Conservation (phyloP, 2,888 invertebrate genomes). For the Apodemia zela region DNA sequence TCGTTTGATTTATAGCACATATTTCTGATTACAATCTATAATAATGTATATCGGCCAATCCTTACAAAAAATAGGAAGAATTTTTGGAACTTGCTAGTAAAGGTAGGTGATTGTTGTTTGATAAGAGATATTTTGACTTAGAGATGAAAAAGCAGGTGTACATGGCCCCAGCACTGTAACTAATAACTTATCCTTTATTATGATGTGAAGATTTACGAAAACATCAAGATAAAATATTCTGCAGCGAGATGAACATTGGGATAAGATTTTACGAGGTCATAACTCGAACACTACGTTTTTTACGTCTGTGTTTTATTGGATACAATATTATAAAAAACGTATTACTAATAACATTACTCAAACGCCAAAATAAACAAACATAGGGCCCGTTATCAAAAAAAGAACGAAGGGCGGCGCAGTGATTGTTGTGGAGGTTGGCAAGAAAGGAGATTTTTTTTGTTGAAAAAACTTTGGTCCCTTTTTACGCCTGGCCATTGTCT, state of each 20-base stretch:
- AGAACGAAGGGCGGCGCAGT: conserved; percentile 37
- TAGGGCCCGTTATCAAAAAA: conserved; percentile 65
- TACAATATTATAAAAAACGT: conserved; percentile 41
- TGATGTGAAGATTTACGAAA: conserved; percentile 15
- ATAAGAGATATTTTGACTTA: conserved; percentile 1
- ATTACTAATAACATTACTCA: conserved; percentile 57
- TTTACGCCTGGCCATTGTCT: conserved; percentile 75
- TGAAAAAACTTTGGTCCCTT: conserved; percentile 59
- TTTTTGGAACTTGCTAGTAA: conserved; percentile 1
- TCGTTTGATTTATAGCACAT: conserved; percentile 12
- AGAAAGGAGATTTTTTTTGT: conserved; percentile 61
- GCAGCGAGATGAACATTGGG: conserved; percentile 5
- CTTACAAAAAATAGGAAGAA: conserved; percentile 6
- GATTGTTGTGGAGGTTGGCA: conserved; percentile 37
- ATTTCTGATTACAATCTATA: conserved; percentile 7
- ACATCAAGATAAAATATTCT: conserved; percentile 10
- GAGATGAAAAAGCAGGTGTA: background rate
- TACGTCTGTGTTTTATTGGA: background rate
- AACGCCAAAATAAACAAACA: conserved; percentile 70
- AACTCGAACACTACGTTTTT: conserved; percentile 11
- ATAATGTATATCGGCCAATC: conserved; percentile 5
- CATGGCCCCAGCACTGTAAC: background rate
- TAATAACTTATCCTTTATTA: conserved; percentile 8
- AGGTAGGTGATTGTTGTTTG: background rate
- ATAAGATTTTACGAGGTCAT: conserved; percentile 14